Conservation (phyloP, 2,888 invertebrate species). For the Trissolcus japonicus region DNA sequence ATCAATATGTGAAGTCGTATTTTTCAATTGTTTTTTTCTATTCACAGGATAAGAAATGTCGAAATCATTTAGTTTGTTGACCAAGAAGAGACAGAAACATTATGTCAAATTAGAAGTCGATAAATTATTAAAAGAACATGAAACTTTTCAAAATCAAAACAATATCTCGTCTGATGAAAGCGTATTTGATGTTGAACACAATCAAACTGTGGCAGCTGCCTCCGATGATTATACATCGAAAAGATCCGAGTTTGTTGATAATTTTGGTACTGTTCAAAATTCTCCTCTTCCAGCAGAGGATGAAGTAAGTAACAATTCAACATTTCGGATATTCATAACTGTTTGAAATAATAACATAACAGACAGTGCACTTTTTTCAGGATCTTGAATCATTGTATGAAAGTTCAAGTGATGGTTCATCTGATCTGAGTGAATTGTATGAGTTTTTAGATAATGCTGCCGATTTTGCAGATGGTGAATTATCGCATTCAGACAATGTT, state of each 20-base stretch:
- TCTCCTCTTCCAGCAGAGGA: too few relatives aligned
- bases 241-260: too few relatives aligned
- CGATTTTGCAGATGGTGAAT: neutral
- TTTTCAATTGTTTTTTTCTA: neutral
- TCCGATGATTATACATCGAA: too few relatives aligned
- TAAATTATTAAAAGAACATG: neutral
- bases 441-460: slow-evolving; percentile 1
- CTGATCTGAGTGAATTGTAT: neutral
- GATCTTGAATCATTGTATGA: neutral
- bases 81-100: neutral
- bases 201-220: neutral
- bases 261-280: too few relatives aligned
- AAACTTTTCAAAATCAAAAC: neutral
- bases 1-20: neutral
- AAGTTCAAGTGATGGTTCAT: neutral
- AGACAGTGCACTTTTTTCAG: neutral
- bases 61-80: neutral
- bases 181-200: neutral
- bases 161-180: neutral
- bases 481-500: slow-evolving; percentile 1
- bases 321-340: neutral
- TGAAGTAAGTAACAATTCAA: neutral
- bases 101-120: neutral
- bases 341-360: neutral
- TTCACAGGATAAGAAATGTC: neutral